Evolutionary conservation across 2,113 vertebrate genomes (phyloP), one percentile per base, ranked within the genome.

Genomic region (Acanthochromis polyacanthus): DNA sequence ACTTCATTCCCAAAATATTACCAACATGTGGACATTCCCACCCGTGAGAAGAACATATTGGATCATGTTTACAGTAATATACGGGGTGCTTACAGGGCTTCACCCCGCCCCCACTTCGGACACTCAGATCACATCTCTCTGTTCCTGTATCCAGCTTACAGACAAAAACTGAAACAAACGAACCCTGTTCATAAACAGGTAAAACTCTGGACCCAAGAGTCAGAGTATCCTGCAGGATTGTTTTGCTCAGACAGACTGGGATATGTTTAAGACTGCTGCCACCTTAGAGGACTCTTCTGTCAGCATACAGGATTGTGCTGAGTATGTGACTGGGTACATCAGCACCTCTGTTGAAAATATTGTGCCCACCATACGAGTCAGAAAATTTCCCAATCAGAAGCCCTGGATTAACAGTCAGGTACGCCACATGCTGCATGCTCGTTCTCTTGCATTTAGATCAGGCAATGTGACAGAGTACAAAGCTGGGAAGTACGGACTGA

Each of bases 341-440:
- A 59, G 68, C 68, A 59, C 45, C 23, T 72, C 45, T 73, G 48
- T 73, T 19, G 45, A 62, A 1, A 60, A 75, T 6, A 36, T 36
- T 6, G 32, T 36, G 32, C 32, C 32, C 32, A 36, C 32, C 32
- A 36, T 36, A 36, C 32, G 7, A 36, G 32, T 36, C 32, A 6
- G 32, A 6, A 36, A 36, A 6, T 36, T 36, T 6, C 32, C 32
- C 32, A 36, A 36, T 6, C 45, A 52, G 46, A 68, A 52, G 17
- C 64, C 64, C 30, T 77, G 64, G 62, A 58, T 75, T 0, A 38
- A 61, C 30, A 51, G 57, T 51, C 56, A 75, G 19, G 72, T 46
- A 57, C 58, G 4, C 3, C 15, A 28, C 9, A 48, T 67, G 10
- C 51, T 75, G 30, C 43, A 3, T 57, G 20, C 53, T 56, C 10